Base-by-base conservation (phyloP, 1,140 invertebrate genomes). In the Carcinoscorpius rotundicauda region DNA sequence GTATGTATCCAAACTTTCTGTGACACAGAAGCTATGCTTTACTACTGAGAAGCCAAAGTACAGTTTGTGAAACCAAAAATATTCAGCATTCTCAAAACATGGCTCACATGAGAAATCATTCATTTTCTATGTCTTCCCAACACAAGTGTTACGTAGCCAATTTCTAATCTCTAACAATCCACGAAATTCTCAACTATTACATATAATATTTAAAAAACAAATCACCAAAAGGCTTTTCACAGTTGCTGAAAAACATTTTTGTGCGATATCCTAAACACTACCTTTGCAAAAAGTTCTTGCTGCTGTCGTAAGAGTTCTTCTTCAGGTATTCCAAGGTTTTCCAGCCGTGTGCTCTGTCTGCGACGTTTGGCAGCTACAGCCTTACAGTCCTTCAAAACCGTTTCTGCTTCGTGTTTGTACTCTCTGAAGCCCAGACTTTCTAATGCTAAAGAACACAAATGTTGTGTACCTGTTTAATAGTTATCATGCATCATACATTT, bases 291-390 rank as follows among this genome's bases (percentile, higher is more conserved):
- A n/a, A 98, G 79, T 81, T 96, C 94, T 78, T 98, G 94, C 72
- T 98, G 96, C 75, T 97, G 94, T 60, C 93, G 81, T n/a, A 97
- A 76, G 8, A 98, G 78, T 78, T 98, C 95, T 76, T 98, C 95
- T 79, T 98, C 95, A 10, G 95, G 95, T 75, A 98, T 98, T 51
- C 95, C 95, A 49, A 97, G 81, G 80, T 98, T 96, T 80, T 98
- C 94, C 52, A 98, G 80, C 65, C 93, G 80, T 6, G 93, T 96
- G 73, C 93, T 97, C 75, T 97, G 91, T 69, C 92, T 79, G 73
- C 93, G 82, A 69, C 93, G 83, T 77, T 97, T 97, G 0, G 93
- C 92, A 11, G 93, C 93, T 4, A 96, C 91, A 60, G 91, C 93
- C 79, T 98, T 97, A 72, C 94, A 97, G 76, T 98, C 93, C 76